Base-by-base conservation (phyloP, 2,113 vertebrate genomes). In the Archilochus colubris region DNA sequence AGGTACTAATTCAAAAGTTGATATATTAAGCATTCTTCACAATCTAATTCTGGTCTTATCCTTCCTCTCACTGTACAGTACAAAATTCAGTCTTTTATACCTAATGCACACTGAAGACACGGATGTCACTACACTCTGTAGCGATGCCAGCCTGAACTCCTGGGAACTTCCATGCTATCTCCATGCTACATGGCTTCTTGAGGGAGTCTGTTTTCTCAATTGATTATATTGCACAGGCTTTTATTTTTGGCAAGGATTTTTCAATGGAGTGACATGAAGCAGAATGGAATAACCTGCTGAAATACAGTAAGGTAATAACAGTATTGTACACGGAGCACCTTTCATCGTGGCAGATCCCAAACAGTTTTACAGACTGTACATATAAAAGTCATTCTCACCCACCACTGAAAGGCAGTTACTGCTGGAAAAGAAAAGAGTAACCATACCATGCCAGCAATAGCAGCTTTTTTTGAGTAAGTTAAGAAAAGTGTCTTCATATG, bases 231-330 rank as follows among this genome's bases (percentile, higher is more conserved):
- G 48, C n/a, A 73, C 31, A 48, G 62, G 62, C 83, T 89, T 85
- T 93, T 95, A 24, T 89, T 89, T 95, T 94, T 93, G 90, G 88
- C 80, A 76, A 31, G 73, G 20, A 51, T 59, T 75, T 63, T 86
- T 63, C 23, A 48, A 40, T n/a, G 76, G 43, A 90, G 61, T 69
- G 46, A 59, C 78, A 82, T 91, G 86, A 81, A 89, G 66, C 79
- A 86, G 94, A 94, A 94, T 53, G 77, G 50, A 90, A 94, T 92
- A 91, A 94, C 63, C 84, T 94, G 91, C 69, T 91, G 94, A 94
- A 92, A 94, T 94, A 84, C 33, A 89, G 0, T 73, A 94, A 88
- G 78, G 92, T 92, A 96, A 86, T 94, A 91, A 70, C 31, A 86
- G 57, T 64, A 57, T 72, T 90, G 50, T 91, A 88, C 73, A 83